A percentile compares a stretch with the other conserved stretches of the same genome.
Conservation (phyloP, 2,888 invertebrate genomes). For the Melitaea athalia region DNA sequence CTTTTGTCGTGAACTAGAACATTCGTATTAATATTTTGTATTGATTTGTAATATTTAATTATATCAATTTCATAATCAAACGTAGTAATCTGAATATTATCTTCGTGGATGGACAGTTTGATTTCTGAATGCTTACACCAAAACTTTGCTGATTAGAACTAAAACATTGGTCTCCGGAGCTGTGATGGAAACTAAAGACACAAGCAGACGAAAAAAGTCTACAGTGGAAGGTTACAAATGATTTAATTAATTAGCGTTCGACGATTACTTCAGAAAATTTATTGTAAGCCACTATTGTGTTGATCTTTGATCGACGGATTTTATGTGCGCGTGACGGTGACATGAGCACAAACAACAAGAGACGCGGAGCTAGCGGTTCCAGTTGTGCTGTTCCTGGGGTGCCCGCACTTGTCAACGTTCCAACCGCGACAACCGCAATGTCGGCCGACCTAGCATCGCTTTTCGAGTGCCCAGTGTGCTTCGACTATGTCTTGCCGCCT, state of each 20-base stretch:
- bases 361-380: conserved; percentile 81
- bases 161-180: conserved; percentile 60
- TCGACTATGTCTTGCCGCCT: conserved; percentile 99
- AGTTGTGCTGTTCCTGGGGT: conserved; percentile 79
- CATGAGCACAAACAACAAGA: conserved; percentile 82
- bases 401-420: conserved; percentile 81
- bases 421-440: conserved; percentile 86
- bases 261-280: conserved; percentile 39
- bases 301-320: conserved; percentile 65
- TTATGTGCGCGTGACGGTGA: conserved; percentile 77
- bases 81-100: conserved; percentile 14
- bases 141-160: conserved; percentile 45
- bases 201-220: conserved; percentile 68
- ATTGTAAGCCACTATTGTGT: conserved; percentile 47
- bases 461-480: conserved; percentile 98
- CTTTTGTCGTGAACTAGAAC: conserved; percentile 62
- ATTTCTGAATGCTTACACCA: conserved; percentile 25
- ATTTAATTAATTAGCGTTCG: conserved; percentile 44
- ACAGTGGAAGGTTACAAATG: conserved; percentile 76
- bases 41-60: conserved; percentile 23
- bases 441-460: conserved; percentile 94
- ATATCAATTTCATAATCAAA: conserved; percentile 26
- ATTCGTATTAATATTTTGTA: conserved; percentile 45
- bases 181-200: conserved; percentile 74
- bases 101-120: conserved; percentile 15